Conservation (phyloP, 2,888 invertebrate species). For the Amphiduros pacificus region DNA sequence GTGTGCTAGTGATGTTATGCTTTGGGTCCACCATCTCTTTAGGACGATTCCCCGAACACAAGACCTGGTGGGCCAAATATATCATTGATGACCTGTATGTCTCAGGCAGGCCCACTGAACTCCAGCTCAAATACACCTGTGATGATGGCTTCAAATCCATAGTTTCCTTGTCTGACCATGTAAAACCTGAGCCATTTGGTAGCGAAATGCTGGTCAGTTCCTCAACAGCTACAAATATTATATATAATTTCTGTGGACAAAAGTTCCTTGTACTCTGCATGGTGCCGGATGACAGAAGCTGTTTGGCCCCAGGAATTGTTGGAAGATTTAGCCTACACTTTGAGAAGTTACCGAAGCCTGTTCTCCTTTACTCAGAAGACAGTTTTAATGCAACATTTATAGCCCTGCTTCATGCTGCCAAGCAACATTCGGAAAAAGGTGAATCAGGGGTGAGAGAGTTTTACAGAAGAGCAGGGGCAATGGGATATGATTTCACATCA, state of each 20-base stretch:
- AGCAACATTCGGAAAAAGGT: too few species aligned
- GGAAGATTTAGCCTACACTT: slow-evolving; percentile 6
- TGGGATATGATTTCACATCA: background rate
- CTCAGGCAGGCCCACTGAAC: background rate
- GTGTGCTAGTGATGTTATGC: too few species aligned
- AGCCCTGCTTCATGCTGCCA: background rate
- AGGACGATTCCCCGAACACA: too few species aligned
- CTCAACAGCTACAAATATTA: background rate
- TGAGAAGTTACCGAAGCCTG: slow-evolving; percentile 17
- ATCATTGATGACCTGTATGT: background rate
- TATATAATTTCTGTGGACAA: background rate
- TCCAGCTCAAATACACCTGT: background rate
- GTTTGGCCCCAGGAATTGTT: background rate
- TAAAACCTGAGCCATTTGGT: background rate
- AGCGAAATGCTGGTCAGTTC: background rate
- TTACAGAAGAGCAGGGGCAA: background rate
- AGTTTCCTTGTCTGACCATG: background rate
- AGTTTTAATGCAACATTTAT: slow-evolving; percentile 5
- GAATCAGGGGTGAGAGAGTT: background rate
- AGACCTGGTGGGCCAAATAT: background rate
- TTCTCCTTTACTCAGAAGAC: background rate
- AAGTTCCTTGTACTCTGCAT: background rate
- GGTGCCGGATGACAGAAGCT: too few species aligned
- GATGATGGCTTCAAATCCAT: background rate
- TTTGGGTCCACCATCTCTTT: too few species aligned